These are phyloP conservation scores for Euclidia mi DNA, from an alignment of 2,888 invertebrate genomes.

Conservation along the genomic window DNA sequence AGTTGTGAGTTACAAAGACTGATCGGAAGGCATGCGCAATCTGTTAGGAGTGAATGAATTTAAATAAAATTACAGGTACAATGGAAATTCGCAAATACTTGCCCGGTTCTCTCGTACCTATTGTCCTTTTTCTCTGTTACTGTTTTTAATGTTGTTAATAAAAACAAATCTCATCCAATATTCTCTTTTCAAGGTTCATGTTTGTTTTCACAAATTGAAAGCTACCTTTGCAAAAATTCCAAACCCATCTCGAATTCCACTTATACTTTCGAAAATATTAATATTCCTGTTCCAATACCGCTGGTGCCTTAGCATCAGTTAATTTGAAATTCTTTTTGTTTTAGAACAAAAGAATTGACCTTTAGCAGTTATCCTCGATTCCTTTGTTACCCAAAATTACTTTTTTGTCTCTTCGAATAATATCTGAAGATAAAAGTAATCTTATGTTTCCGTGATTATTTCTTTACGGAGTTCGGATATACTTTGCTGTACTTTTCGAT, in stretches of 20 bases:
- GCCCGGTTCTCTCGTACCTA: too few relatives aligned
- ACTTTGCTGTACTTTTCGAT: constrained; percentile 1
- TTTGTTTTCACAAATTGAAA: too few relatives aligned
- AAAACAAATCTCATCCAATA: too few relatives aligned
- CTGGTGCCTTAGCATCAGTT: constrained; percentile 20
- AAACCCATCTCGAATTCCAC: neutral
- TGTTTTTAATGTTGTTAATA: too few relatives aligned
- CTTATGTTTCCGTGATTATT: constrained; percentile 12
- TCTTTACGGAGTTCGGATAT: neutral
- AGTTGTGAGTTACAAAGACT: too few relatives aligned
- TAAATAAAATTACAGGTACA: too few relatives aligned
- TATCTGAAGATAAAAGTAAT: constrained; percentile 14
- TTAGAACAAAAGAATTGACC: constrained; percentile 33
- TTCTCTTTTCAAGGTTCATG: too few relatives aligned
- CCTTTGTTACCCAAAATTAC: constrained; percentile 35
- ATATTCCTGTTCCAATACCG: constrained; percentile 1
- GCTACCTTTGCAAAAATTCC: too few relatives aligned
- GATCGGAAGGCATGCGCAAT: too few relatives aligned
- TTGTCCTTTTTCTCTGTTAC: too few relatives aligned
- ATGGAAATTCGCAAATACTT: too few relatives aligned
- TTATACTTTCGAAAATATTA: constrained; percentile 10
- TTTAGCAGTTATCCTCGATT: constrained; percentile 18
- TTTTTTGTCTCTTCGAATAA: constrained; percentile 15
- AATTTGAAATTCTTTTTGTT: constrained; percentile 31
- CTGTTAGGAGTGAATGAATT: too few relatives aligned